Evolutionary conservation across 1,140 invertebrate species (phyloP).

Genomic region (Formica selysi): DNA sequence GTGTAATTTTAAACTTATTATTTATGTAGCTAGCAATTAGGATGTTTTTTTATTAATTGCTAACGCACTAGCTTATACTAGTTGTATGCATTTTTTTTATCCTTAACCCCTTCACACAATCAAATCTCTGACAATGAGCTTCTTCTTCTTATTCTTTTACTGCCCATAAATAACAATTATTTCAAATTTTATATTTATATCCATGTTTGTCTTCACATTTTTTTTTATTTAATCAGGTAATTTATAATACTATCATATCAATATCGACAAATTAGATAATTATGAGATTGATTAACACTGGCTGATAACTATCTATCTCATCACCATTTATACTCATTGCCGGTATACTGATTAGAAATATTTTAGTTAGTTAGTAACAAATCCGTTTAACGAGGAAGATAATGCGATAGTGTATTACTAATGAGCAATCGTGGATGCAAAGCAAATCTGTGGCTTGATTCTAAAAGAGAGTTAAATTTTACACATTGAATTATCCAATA

Average conservation of each 20-base stretch:
- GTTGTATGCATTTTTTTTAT: too few relatives aligned
- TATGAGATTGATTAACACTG: conserved; percentile 44
- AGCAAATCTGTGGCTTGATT: conserved; percentile 17
- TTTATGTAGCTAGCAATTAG: too few relatives aligned
- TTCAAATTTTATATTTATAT: conserved; percentile 6
- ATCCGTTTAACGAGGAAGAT: conserved; percentile 45
- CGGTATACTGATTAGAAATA: conserved; percentile 26
- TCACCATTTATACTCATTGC: conserved; percentile 26
- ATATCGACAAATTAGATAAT: conserved; percentile 26
- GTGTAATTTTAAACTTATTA: too few relatives aligned
- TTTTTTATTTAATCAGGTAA: conserved; percentile 21
- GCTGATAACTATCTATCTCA: conserved; percentile 43
- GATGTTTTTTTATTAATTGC: too few relatives aligned
- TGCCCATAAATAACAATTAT: too few relatives aligned
- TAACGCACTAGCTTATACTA: too few relatives aligned
- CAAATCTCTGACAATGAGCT: too few relatives aligned
- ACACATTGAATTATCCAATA: not conserved
- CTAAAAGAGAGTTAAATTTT: conserved; percentile 28
- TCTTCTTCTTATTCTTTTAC: too few relatives aligned
- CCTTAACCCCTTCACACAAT: not conserved
- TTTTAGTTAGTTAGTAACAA: conserved; percentile 55
- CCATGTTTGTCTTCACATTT: not conserved
- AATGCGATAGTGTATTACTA: conserved; percentile 46
- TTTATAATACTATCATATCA: not conserved
- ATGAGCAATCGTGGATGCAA: conserved; percentile 27